Base-by-base conservation (phyloP, 2,888 invertebrate species). In the Tyria jacobaeae region DNA sequence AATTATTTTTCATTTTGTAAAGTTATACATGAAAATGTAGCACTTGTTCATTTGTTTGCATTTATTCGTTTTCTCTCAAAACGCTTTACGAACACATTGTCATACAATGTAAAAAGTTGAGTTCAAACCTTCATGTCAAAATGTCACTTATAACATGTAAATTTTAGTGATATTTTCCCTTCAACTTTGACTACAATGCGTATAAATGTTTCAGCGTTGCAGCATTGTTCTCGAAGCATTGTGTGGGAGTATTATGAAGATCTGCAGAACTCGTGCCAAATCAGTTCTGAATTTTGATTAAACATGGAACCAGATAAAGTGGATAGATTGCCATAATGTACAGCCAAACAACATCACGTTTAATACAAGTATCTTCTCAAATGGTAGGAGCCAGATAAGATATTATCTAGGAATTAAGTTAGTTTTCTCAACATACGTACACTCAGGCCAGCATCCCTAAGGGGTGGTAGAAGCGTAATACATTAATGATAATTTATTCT, bases 191-290 rank as follows among this genome's bases (percentile, higher is more conserved):
- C 17, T 21, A 51, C 55, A 63, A 63, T 54, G 25, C 49, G 27
- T 57, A 53, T 41, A 51, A 62, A 62, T 62, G 57, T 62, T 2
- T 34, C 48, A 10, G 39, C 54, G 35, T 53, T 34, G 17, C 48
- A 50, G 58, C 51, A 59, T 63, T 63, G 63, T 63, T 63, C 55
- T 55, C n/a, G 31, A 25, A 24, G n/a, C 37, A 37, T 55, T 58
- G 49, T 54, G 12, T 47, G 31, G 25, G 44, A 49, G 48, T 25
- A 55, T 39, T 24, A 44, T 49, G 44, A 55, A 34, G 21, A 41
- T 41, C 27, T 39, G 27, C 34, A 10, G 53, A 37, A 6, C 27
- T 41, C 4, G 37, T 39, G 50, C 17, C 34, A 59, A 59, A n/a
- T 53, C 35, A 17, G 35, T 53, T 53, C 21, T 53, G 27, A 48